Conservation (phyloP, 2,113 vertebrate genomes). For the Pleuronectes platessa region DNA sequence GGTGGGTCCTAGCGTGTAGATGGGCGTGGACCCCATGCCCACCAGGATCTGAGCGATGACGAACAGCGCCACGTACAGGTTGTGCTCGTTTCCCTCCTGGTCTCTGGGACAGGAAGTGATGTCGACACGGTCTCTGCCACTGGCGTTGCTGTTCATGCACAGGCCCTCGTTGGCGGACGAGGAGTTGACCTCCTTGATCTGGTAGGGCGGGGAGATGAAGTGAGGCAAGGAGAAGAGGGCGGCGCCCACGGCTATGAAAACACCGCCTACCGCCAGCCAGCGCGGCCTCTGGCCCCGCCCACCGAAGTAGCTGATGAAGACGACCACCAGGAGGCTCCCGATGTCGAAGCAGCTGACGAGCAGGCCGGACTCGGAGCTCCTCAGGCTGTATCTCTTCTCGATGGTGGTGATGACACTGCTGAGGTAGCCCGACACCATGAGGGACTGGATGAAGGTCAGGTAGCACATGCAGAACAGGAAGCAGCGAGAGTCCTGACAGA, state of each 20-base stretch:
- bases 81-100: slow-evolving; percentile 90
- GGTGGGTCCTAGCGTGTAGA: slow-evolving; percentile 98
- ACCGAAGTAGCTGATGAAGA: slow-evolving; percentile 99
- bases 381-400: slow-evolving; percentile 95
- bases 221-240: slow-evolving; percentile 96
- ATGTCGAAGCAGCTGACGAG: slow-evolving; percentile 99
- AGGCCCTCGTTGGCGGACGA: slow-evolving; percentile 89
- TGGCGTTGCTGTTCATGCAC: slow-evolving; percentile 87
- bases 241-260: slow-evolving; percentile 93
- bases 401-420: slow-evolving; percentile 99
- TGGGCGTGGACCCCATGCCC: slow-evolving; percentile 98
- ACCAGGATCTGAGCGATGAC: slow-evolving; percentile 96
- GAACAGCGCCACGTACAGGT: slow-evolving; percentile 95
- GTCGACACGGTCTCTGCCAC: slow-evolving; percentile 79
- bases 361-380: slow-evolving; percentile 96
- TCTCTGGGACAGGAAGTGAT: slow-evolving; percentile 84
- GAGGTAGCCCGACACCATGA: slow-evolving; percentile 99
- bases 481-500: slow-evolving; percentile 92
- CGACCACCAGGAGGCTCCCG: slow-evolving; percentile 95
- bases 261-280: slow-evolving; percentile 93
- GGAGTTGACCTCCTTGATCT: slow-evolving; percentile 92
- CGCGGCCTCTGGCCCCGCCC: slow-evolving; percentile 93
- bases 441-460: slow-evolving; percentile 87
- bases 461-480: slow-evolving; percentile 84
- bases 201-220: slow-evolving; percentile 96